phyloP scores from a whole-genome alignment of 2,888 invertebrate genomes.

The Helleia helle region DNA sequence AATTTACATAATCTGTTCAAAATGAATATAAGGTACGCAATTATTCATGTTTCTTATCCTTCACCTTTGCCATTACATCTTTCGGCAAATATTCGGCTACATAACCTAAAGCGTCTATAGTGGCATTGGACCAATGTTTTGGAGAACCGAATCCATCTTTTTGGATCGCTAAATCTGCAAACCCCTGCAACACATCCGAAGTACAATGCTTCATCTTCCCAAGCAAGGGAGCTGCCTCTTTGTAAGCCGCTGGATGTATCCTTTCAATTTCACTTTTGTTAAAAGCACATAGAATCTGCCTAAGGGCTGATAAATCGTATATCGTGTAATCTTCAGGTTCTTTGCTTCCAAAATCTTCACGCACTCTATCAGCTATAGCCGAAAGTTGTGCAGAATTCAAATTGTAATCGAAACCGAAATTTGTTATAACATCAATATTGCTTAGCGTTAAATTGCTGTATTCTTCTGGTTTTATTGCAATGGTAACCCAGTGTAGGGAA shows the following conservation, averaged over 20 bases:
- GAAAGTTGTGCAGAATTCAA: slow-evolving; percentile 49
- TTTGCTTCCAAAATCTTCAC: slow-evolving; percentile 67
- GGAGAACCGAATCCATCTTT: slow-evolving; percentile 56
- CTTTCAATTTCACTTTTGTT: slow-evolving; percentile 63
- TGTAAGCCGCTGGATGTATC: slow-evolving; percentile 70
- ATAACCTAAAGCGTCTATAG: slow-evolving; percentile 45
- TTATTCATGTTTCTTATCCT: not conserved
- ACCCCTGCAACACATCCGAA: slow-evolving; percentile 49
- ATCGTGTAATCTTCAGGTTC: slow-evolving; percentile 69
- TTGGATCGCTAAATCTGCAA: slow-evolving; percentile 57
- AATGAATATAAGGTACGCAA: not conserved
- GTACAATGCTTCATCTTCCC: slow-evolving; percentile 59
- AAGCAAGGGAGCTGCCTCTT: slow-evolving; percentile 54
- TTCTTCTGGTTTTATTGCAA: slow-evolving; percentile 59
- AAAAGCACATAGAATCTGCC: slow-evolving; percentile 73
- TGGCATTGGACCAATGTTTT: slow-evolving; percentile 45
- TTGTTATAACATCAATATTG: slow-evolving; percentile 67
- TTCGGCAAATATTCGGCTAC: slow-evolving; percentile 45
- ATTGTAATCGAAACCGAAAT: slow-evolving; percentile 67
- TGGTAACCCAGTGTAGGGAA: slow-evolving; percentile 57
- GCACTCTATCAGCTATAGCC: slow-evolving; percentile 64
- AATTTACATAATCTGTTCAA: too few species aligned
- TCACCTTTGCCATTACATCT: slow-evolving; percentile 9
- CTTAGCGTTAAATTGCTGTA: slow-evolving; percentile 65
- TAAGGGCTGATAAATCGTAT: slow-evolving; percentile 67